Evolutionary conservation across 2,888 invertebrate species (phyloP), one percentile per base, ranked within the genome.

Genomic region (Lasioglossum lativentre): DNA sequence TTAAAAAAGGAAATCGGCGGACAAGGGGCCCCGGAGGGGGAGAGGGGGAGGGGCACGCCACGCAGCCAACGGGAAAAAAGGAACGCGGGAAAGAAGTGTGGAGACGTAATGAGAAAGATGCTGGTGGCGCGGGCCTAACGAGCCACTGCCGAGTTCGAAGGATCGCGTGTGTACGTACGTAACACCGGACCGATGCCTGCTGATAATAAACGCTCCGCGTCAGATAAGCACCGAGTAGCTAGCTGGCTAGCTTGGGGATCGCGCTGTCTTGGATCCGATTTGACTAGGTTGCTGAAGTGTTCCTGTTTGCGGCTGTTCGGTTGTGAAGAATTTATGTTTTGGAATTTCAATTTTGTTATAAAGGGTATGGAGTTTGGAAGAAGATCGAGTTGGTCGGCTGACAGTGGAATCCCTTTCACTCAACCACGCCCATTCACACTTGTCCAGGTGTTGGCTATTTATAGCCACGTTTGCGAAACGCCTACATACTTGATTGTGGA

Each of bases 101-200:
- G 66, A 78, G 80, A 78, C 75, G 76, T 86, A 89, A 91, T 83
- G 88, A 88, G 91, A 86, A 83, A 77, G 82, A 80, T 73, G 85
- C 75, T 82, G 75, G 86, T 82, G 75, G 86, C 78, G 83, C 78
- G 63, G 77, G 71, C 82, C 85, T 91, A 87, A 90, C 86, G 86
- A 89, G 88, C 72, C 83, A 85, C 80, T 77, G 70, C 59, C 72
- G 73, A 86, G 74, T 85, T 82, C 47, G 86, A 70, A 78, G 88
- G 83, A 89, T 89, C 85, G 85, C 84, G 83, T 76, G 78, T 73
- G 59, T 59, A 59, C 59, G 59, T 27, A 27, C 59, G 59, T 27
- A 59, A 4, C 59, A 27, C 2, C 79, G 56, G 74, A 56, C 68
- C 68, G 68, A 80, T 81, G 45, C 23, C 40, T 45, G 78, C 71